Evolutionary conservation across 2,888 invertebrate genomes (phyloP), one percentile per base, ranked within the genome.

Genomic region (Metalampra italica): DNA sequence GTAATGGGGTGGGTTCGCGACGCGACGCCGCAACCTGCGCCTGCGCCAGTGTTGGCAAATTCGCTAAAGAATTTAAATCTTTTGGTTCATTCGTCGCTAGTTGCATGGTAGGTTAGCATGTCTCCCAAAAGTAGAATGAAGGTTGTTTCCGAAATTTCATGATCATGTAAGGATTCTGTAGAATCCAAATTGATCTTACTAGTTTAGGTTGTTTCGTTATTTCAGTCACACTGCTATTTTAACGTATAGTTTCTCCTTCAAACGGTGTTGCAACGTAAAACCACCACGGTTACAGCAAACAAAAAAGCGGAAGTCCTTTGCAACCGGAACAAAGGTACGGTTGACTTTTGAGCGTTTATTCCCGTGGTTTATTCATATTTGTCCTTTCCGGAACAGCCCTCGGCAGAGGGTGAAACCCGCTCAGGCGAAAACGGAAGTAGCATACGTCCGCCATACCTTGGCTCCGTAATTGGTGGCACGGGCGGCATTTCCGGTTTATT

Each of bases 341-440:
- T 80, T 84, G 81, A 82, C 83, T 85, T 78, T 77, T 71, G 73
- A 79, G 71, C 73, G 67, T 70, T 78, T 84, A n/a, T n/a, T n/a
- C n/a, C n/a, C n/a, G n/a, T n/a, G n/a, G n/a, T n/a, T n/a, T n/a
- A 82, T 78, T 79, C 78, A 78, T 77, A 80, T 78, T 75, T 72
- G 80, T 78, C 77, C 81, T 76, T 82, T 84, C 85, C 85, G 84
- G 81, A 83, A 74, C 86, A 83, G 68, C 85, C 86, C 84, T 78
- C 67, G 57, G 55, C 59, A 59, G 66, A 70, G 86, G 86, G 85
- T 82, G 77, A 68, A 73, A 77, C 70, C 70, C 77, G 72, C 71
- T 80, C 66, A 66, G 62, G 72, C 75, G 66, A 84, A 85, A 86
- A 78, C 88, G 89, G 89, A 89, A 88, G 86, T 86, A 81, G 72